These are phyloP conservation scores for Noctilio leporinus DNA, from an alignment of 2,113 vertebrate species.

Conservation along the genomic window DNA sequence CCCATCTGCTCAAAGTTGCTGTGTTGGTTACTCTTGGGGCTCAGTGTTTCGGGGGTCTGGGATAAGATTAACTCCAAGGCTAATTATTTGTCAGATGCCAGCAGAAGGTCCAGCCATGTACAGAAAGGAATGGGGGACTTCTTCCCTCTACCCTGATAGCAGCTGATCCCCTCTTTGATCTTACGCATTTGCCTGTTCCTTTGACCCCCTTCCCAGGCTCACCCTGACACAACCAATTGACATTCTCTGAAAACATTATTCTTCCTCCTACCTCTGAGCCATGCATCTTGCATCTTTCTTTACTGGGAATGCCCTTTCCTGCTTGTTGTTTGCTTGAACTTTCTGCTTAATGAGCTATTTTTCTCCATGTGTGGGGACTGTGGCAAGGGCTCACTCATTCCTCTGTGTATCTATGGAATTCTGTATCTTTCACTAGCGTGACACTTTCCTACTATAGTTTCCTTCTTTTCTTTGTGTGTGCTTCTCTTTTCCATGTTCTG, in stretches of 20 bases:
- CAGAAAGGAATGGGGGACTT: too few relatives aligned
- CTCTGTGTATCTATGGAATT: background rate
- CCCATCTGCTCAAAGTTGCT: too few relatives aligned
- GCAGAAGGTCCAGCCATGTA: too few relatives aligned
- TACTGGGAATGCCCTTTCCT: background rate
- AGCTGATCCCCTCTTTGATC: background rate
- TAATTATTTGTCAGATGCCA: too few relatives aligned
- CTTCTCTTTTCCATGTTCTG: background rate
- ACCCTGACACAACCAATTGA: background rate
- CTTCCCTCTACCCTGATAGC: too few relatives aligned
- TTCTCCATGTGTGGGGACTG: background rate
- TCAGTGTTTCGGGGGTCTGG: too few relatives aligned
- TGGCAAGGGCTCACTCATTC: background rate
- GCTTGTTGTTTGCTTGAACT: background rate
- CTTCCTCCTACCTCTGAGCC: background rate
- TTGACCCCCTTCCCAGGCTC: background rate
- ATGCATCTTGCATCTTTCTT: background rate
- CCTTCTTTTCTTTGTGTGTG: background rate
- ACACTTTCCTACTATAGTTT: background rate
- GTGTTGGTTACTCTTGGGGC: too few relatives aligned
- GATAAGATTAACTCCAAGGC: too few relatives aligned
- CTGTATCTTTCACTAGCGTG: background rate
- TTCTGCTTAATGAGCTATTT: background rate
- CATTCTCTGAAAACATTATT: background rate
- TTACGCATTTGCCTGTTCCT: background rate